phyloP scores from a whole-genome alignment of 2,888 invertebrate genomes.

The Dryomyza anilis region DNA sequence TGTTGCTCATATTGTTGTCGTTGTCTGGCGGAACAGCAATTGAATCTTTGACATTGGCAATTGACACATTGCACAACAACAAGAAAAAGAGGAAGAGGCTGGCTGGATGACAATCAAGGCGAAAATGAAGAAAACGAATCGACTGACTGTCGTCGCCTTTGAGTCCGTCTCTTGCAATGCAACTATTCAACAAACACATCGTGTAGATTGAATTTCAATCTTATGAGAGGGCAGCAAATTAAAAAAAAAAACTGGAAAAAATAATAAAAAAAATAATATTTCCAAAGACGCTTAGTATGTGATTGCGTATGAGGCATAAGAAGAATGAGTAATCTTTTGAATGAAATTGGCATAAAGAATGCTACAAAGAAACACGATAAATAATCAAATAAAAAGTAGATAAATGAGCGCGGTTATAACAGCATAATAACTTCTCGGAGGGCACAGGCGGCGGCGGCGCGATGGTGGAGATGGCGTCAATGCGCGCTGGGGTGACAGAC shows the following conservation, averaged over 20 bases:
- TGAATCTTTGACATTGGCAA: slow-evolving; percentile 22
- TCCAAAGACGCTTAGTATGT: too few species aligned
- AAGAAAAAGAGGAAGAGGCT: neutral
- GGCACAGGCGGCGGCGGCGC: neutral
- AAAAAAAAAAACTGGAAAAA: too few species aligned
- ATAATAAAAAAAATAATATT: too few species aligned
- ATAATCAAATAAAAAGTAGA: neutral
- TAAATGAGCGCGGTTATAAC: neutral
- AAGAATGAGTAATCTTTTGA: slow-evolving; percentile 6
- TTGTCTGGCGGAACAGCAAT: slow-evolving; percentile 1
- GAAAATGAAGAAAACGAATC: too few species aligned
- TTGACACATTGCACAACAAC: slow-evolving; percentile 6
- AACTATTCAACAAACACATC: slow-evolving; percentile 3
- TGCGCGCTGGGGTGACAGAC: slow-evolving; percentile 1
- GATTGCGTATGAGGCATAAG: neutral
- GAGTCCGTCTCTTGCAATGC: slow-evolving; percentile 5
- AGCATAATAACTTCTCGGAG: neutral
- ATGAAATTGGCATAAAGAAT: neutral
- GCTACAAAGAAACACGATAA: neutral
- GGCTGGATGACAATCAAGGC: too few species aligned
- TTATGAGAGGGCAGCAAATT: slow-evolving; percentile 6
- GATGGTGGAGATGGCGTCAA: neutral
- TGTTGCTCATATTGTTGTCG: neutral
- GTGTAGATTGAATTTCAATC: slow-evolving; percentile 14
- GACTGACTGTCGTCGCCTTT: neutral